Evolutionary conservation across 2,797 vertebrate species (phyloP), one percentile per base, ranked within the genome.

Genomic region (Euthynnus affinis): DNA sequence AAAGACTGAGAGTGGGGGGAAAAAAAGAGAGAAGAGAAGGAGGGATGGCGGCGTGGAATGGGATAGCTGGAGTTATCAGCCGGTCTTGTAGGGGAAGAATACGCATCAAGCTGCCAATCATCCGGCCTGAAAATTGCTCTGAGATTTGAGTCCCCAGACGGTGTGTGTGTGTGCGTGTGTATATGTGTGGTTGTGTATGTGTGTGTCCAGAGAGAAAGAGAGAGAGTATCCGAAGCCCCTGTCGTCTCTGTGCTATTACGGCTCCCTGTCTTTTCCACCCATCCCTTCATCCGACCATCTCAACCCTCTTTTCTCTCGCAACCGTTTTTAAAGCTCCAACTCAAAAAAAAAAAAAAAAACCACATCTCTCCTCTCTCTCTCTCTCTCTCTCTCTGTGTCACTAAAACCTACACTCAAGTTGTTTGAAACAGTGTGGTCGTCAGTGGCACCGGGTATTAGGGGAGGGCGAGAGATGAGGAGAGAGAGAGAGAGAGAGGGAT

Each of bases 141-240:
- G 96, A 96, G 95, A 96, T 96, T 96, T 96, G 93, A 95, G 96
- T 96, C 95, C 95, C 96, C 91, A 94, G 95, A 95, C 95, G 76
- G 89, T 73, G 77, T 83, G 83, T 78, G 86, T 82, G 75, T 76
- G 44, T 81, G n/a, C 83, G 40, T 81, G 57, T 69, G 76, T 76
- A 76, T 66, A 64, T 74, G 72, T 80, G 74, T 77, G 68, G 79
- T 73, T 78, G 76, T 84, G 58, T 68, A 71, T 74, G 69, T 77
- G 68, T 81, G 74, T 78, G 76, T 84, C 76, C 77, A 65, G 63
- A 72, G 82, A 81, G 37, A 61, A 9, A 64, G 63, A 72, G 82
- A 55, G 80, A 81, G 82, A 83, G 75, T 67, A 83, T 82, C 86
- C 84, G 90, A 89, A 91, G 91, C 87, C 77, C 80, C 87, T 88